phyloP scores from a whole-genome alignment of 2,113 vertebrate species.

The Puntigrus tetrazona region DNA sequence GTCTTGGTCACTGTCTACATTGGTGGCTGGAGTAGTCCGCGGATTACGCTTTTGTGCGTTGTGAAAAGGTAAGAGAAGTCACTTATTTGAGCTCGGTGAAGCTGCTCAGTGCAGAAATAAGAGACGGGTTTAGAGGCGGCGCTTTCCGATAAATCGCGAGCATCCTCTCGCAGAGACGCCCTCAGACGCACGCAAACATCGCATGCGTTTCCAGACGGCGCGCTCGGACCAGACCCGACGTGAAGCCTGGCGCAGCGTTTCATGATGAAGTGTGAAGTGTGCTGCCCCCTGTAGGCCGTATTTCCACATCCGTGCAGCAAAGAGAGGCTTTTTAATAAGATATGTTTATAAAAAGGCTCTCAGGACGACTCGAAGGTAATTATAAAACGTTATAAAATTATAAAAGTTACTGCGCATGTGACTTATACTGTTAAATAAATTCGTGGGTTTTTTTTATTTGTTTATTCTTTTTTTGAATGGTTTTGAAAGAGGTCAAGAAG shows the following conservation, averaged over 20 bases:
- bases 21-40: conserved; percentile 93
- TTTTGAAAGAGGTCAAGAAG: too few species aligned
- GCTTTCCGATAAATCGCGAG: conserved; percentile 83
- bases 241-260: background rate
- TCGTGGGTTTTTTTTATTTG: too few species aligned
- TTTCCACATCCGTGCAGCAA: background rate
- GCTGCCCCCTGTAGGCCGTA: conserved; percentile 37
- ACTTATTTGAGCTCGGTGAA: conserved; percentile 98
- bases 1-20: conserved; percentile 88
- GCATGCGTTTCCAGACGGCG: background rate
- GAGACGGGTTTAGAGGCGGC: conserved; percentile 85
- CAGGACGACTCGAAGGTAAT: background rate
- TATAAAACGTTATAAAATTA: background rate
- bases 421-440: too few species aligned
- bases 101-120: conserved; percentile 82
- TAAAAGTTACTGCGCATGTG: background rate
- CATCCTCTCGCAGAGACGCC: conserved; percentile 41
- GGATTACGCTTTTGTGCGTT: conserved; percentile 93
- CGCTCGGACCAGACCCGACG: background rate
- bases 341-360: background rate
- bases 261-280: background rate
- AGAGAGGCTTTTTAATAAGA: background rate
- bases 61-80: conserved; percentile 98
- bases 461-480: too few species aligned
- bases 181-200: background rate